A percentile compares a stretch with the other conserved stretches of the same genome.
Conservation (phyloP, 2,113 vertebrate species). For the Pelecanus crispus region DNA sequence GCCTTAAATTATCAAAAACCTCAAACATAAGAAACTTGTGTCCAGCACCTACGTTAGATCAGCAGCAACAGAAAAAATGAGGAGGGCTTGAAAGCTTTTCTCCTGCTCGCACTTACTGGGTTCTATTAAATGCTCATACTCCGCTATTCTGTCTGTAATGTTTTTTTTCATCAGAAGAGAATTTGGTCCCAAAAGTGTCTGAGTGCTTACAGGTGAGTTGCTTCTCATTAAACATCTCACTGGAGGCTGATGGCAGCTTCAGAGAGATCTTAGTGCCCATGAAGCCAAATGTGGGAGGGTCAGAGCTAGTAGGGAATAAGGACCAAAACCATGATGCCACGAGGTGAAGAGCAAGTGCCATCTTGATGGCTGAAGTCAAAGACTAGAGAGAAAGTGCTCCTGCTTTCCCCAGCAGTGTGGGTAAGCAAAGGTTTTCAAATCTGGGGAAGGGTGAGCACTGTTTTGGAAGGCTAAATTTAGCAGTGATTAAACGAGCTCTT, state of each 20-base stretch:
- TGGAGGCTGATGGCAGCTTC: background rate
- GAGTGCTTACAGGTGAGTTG: background rate
- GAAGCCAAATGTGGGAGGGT: background rate
- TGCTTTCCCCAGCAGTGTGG: background rate
- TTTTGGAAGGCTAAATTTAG: conserved; percentile 18
- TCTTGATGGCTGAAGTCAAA: background rate
- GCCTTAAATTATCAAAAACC: background rate
- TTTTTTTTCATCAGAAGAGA: background rate
- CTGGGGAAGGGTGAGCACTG: background rate
- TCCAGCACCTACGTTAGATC: background rate
- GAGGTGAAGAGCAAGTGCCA: background rate
- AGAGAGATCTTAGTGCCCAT: background rate
- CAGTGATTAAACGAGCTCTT: background rate
- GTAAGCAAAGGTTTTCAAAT: background rate
- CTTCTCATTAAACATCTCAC: background rate
- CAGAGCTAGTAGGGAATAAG: background rate
- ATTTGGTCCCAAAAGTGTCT: background rate
- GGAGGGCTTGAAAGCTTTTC: background rate
- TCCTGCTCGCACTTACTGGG: accelerated
- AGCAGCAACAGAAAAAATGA: background rate
- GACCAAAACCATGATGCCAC: background rate
- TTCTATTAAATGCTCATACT: background rate
- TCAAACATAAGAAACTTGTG: background rate
- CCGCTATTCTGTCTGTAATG: background rate
- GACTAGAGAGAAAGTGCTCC: background rate